Evolutionary conservation across 2,888 invertebrate genomes (phyloP).

Genomic region (Serrognathus titanus): DNA sequence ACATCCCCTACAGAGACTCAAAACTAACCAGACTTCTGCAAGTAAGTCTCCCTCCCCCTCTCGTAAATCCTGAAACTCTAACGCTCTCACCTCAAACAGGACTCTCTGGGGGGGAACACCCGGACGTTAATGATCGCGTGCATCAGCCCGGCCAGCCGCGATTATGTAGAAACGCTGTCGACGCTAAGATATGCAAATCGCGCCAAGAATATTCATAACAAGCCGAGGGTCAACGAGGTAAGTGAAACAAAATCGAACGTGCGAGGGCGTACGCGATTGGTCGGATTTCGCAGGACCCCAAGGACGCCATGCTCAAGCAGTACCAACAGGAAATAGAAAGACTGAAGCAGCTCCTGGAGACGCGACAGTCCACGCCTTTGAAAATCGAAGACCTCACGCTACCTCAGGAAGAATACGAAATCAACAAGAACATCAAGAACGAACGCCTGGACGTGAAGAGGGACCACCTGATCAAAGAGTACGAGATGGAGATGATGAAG

Average conservation of each 20-base stretch:
- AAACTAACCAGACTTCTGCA: constrained; percentile 77
- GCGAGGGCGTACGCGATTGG: background rate
- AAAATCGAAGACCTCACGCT: constrained; percentile 35
- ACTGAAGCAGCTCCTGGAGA: constrained; percentile 59
- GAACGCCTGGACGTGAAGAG: constrained; percentile 38
- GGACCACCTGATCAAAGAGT: constrained; percentile 49
- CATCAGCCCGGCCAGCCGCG: constrained; percentile 76
- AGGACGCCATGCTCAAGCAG: constrained; percentile 79
- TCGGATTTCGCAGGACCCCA: constrained; percentile 64
- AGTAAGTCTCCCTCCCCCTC: constrained; percentile 41
- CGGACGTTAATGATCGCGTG: constrained; percentile 87
- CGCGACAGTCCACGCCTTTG: constrained; percentile 28
- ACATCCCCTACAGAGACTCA: constrained; percentile 80
- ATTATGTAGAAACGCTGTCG: constrained; percentile 80
- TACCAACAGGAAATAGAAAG: constrained; percentile 81
- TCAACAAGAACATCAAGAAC: constrained; percentile 26
- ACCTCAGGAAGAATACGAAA: constrained; percentile 21
- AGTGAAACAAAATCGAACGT: constrained; percentile 4
- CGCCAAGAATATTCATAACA: constrained; percentile 83
- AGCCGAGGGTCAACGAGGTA: constrained; percentile 76
- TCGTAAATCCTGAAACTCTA: background rate
- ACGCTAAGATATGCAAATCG: constrained; percentile 80
- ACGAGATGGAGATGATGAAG: constrained; percentile 54
- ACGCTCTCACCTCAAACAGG: constrained; percentile 44
- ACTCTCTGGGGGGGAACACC: constrained; percentile 83